phyloP scores from a whole-genome alignment of 2,888 invertebrate species.

The Caenorhabditis virilis region DNA sequence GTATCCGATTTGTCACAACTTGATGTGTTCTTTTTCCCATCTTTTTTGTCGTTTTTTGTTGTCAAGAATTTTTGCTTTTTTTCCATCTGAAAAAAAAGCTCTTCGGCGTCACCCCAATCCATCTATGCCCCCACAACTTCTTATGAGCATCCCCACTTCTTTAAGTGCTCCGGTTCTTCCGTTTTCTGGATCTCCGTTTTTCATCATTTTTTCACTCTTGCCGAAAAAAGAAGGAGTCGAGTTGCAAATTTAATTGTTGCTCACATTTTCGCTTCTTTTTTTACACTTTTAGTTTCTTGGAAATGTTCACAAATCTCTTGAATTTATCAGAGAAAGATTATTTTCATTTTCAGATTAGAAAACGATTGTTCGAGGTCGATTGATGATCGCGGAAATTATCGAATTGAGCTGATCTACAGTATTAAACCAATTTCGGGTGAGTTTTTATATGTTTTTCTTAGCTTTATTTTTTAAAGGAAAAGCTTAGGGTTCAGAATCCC shows the following conservation, averaged over 20 bases:
- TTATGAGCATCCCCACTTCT: too few species aligned
- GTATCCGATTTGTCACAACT: not conserved
- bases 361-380: constrained; percentile 15
- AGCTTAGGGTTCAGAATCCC: not conserved
- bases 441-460: not conserved
- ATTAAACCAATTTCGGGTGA: constrained; percentile 18
- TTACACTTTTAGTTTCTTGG: not conserved
- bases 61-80: too few species aligned
- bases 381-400: not conserved
- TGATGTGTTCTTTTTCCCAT: not conserved
- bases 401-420: constrained; percentile 21
- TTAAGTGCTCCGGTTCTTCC: too few species aligned
- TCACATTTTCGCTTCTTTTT: not conserved
- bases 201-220: too few species aligned
- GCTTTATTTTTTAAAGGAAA: not conserved
- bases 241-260: not conserved
- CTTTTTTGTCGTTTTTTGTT: too few species aligned
- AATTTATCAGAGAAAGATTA: not conserved
- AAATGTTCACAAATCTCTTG: not conserved
- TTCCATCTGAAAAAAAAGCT: too few species aligned
- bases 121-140: too few species aligned
- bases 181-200: too few species aligned
- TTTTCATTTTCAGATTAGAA: constrained; percentile 18
- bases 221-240: too few species aligned
- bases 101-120: too few species aligned